Conservation (phyloP, 2,797 vertebrate genomes). For the Sebastes oblongus region DNA sequence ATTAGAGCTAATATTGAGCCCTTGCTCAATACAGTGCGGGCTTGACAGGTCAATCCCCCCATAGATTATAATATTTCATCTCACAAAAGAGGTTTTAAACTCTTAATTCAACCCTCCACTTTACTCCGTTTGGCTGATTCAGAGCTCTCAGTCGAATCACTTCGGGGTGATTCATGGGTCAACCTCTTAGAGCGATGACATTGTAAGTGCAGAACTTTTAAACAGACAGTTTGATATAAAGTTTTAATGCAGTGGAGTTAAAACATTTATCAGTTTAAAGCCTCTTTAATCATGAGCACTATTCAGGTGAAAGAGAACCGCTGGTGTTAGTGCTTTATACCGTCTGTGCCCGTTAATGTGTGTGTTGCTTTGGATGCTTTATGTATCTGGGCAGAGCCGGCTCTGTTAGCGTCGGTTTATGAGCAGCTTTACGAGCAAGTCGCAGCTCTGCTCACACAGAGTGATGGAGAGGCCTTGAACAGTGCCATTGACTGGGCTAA, state of each 20-base stretch:
- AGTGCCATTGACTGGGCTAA: conserved; percentile 74
- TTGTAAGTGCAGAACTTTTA: conserved; percentile 36
- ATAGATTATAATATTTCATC: conserved; percentile 63
- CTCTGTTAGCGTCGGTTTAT: conserved; percentile 71
- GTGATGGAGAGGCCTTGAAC: conserved; percentile 74
- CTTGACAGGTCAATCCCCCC: conserved; percentile 57
- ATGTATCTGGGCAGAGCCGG: conserved; percentile 50
- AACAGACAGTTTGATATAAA: conserved; percentile 35
- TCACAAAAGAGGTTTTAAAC: conserved; percentile 62
- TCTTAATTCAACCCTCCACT: conserved; percentile 42
- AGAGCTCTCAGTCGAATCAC: conserved; percentile 37
- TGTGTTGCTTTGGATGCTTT: conserved; percentile 43
- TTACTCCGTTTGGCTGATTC: conserved; percentile 29
- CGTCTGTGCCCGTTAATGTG: background rate
- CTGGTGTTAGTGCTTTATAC: background rate
- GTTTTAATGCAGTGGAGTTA: conserved; percentile 26
- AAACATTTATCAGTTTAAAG: conserved; percentile 32
- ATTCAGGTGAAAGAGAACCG: conserved; percentile 23
- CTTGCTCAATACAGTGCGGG: conserved; percentile 36
- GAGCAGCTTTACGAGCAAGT: conserved; percentile 75
- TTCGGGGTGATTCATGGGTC: conserved; percentile 48
- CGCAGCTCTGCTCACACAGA: conserved; percentile 66
- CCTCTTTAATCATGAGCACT: conserved; percentile 25
- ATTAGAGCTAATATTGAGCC: conserved; percentile 54
- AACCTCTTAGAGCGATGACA: conserved; percentile 21